A percentile compares a stretch with the other conserved stretches of the same genome.
These are phyloP conservation scores for Harpalus rubripes DNA, from an alignment of 2,888 invertebrate species.

Conservation along the genomic window DNA sequence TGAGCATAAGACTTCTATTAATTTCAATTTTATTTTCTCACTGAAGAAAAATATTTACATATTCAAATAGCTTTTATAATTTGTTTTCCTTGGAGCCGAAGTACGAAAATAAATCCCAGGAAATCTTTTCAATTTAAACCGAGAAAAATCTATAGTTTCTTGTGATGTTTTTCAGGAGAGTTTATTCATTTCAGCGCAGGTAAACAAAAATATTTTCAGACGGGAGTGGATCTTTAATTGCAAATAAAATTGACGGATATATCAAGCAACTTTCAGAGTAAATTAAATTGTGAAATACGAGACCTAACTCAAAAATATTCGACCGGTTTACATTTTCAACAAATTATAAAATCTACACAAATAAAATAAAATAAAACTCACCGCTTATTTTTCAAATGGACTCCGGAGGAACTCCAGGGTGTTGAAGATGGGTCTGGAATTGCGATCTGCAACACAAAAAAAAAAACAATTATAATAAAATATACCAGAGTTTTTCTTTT, in stretches of 20 bases:
- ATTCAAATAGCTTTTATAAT: slow-evolving; percentile 64
- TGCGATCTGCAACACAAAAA: too few species aligned
- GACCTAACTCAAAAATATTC: too few species aligned
- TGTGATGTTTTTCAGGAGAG: not conserved
- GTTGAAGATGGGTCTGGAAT: too few species aligned
- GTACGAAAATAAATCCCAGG: slow-evolving; percentile 62
- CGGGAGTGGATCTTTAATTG: not conserved
- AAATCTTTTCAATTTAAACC: slow-evolving; percentile 60
- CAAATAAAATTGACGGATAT: not conserved
- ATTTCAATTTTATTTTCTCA: slow-evolving; percentile 54
- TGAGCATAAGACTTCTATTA: slow-evolving; percentile 41
- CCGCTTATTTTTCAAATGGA: too few species aligned
- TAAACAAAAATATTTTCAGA: slow-evolving; percentile 3
- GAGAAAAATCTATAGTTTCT: not conserved
- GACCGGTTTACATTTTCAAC: too few species aligned
- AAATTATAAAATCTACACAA: too few species aligned
- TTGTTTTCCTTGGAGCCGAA: slow-evolving; percentile 53
- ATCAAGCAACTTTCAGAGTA: not conserved
- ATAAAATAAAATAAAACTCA: too few species aligned
- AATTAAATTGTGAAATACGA: not conserved
- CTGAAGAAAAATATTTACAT: slow-evolving; percentile 56
- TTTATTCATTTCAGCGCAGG: not conserved
- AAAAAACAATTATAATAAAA: too few species aligned
- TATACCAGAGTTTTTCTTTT: too few species aligned
- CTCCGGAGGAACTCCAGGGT: too few species aligned